Evolutionary conservation across 2,113 vertebrate genomes (phyloP).

Genomic region (Miniopterus natalensis): DNA sequence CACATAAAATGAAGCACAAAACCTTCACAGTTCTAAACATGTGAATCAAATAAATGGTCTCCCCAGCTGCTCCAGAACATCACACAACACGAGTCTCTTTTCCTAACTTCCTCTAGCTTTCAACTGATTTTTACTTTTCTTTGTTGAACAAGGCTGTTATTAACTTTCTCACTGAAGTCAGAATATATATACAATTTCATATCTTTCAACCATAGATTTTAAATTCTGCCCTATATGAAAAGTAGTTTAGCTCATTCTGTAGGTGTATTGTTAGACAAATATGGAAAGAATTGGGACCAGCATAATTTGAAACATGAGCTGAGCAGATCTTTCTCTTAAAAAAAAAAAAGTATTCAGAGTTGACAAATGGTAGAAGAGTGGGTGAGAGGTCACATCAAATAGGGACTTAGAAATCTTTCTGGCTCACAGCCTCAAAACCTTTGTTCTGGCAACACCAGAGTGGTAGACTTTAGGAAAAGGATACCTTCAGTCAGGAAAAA

Average conservation of each 20-base stretch:
- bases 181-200: not conserved
- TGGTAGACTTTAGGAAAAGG: not conserved
- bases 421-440: not conserved
- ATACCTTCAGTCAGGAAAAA: not conserved
- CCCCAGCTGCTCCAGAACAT: not conserved
- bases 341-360: not conserved
- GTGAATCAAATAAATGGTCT: not conserved
- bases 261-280: not conserved
- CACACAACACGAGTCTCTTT: not conserved
- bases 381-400: not conserved
- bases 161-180: not conserved
- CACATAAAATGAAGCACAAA: not conserved
- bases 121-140: constrained; percentile 36
- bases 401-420: not conserved
- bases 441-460: not conserved
- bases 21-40: not conserved
- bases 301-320: constrained; percentile 21
- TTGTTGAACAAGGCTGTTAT: not conserved
- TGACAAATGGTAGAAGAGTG: constrained; percentile 1
- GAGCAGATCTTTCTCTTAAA: not conserved
- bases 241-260: not conserved
- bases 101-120: not conserved
- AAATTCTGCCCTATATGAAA: constrained; percentile 24
- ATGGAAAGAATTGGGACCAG: not conserved
- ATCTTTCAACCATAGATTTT: not conserved